Evolutionary conservation across 1,140 invertebrate genomes (phyloP).

Genomic region (Drosophila elegans): DNA sequence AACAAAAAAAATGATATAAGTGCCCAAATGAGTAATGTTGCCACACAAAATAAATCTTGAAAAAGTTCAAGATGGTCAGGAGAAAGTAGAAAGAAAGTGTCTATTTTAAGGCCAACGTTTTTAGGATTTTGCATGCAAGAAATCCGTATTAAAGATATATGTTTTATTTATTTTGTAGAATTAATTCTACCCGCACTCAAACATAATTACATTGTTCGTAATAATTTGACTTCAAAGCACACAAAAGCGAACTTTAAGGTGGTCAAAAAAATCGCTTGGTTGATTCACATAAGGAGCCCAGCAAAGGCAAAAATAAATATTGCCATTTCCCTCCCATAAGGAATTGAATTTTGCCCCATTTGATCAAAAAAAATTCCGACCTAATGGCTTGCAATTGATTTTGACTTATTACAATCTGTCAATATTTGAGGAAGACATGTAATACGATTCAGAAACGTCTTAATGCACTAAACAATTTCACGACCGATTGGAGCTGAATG

Average conservation of each 20-base stretch:
- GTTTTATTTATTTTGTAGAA: no score
- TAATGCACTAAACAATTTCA: constrained; percentile 73
- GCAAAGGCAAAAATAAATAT: constrained; percentile 17
- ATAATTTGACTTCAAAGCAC: background rate
- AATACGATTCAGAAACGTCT: constrained; percentile 20
- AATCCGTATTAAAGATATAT: no score
- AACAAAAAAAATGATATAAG: background rate
- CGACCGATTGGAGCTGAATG: constrained; percentile 64
- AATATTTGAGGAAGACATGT: constrained; percentile 40
- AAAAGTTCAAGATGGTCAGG: background rate
- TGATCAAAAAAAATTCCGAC: background rate
- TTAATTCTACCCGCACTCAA: no score
- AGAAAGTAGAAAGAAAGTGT: background rate
- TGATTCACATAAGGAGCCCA: background rate
- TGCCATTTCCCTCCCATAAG: constrained; percentile 7
- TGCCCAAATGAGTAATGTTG: constrained; percentile 30
- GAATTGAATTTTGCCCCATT: background rate
- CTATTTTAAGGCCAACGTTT: background rate
- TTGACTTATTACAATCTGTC: constrained; percentile 54
- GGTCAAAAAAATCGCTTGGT: background rate
- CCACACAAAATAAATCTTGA: constrained; percentile 4
- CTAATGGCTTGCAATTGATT: constrained; percentile 57
- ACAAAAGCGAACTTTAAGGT: background rate
- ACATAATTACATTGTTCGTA: no score
- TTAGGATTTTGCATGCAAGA: background rate